A percentile compares a stretch with the other conserved stretches of the same genome.
Conservation (phyloP, 2,888 invertebrate genomes). For the Ryuthela nishihirai region DNA sequence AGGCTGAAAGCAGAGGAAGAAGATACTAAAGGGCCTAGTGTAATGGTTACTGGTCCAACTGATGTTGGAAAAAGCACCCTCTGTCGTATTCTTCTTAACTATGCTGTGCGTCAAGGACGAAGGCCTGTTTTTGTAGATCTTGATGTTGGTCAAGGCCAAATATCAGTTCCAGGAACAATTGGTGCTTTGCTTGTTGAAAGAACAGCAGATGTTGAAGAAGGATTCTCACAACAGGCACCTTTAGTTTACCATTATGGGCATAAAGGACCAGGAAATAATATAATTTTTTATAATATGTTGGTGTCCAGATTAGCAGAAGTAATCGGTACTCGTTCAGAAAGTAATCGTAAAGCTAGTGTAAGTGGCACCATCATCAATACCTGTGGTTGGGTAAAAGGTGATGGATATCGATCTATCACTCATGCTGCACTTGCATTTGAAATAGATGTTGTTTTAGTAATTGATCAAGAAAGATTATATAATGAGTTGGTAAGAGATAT, state of each 20-base stretch:
- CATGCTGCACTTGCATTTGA: conserved; percentile 91
- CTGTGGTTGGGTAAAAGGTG: conserved; percentile 90
- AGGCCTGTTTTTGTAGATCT: conserved; percentile 87
- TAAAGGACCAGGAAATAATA: conserved; percentile 68
- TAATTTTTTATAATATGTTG: conserved; percentile 76
- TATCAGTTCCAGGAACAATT: conserved; percentile 87
- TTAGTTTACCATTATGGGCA: conserved; percentile 92
- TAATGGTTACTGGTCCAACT: conserved; percentile 84
- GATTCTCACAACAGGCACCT: conserved; percentile 89
- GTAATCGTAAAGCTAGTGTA: conserved; percentile 67
- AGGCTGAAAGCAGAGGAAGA: conserved; percentile 72
- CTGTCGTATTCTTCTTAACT: conserved; percentile 82
- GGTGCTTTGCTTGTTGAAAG: conserved; percentile 87
- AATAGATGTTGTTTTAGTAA: conserved; percentile 85
- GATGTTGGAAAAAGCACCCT: conserved; percentile 97
- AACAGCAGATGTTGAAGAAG: conserved; percentile 90
- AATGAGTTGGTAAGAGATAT: conserved; percentile 90
- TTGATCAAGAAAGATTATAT: conserved; percentile 94
- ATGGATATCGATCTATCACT: conserved; percentile 78
- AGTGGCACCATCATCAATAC: conserved; percentile 92
- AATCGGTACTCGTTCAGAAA: conserved; percentile 74
- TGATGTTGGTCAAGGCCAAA: conserved; percentile 83
- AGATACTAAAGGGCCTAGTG: conserved; percentile 68
- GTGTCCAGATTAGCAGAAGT: conserved; percentile 81
- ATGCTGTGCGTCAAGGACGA: conserved; percentile 72